phyloP scores from a whole-genome alignment of 2,888 invertebrate species.

The Arge pagana region DNA sequence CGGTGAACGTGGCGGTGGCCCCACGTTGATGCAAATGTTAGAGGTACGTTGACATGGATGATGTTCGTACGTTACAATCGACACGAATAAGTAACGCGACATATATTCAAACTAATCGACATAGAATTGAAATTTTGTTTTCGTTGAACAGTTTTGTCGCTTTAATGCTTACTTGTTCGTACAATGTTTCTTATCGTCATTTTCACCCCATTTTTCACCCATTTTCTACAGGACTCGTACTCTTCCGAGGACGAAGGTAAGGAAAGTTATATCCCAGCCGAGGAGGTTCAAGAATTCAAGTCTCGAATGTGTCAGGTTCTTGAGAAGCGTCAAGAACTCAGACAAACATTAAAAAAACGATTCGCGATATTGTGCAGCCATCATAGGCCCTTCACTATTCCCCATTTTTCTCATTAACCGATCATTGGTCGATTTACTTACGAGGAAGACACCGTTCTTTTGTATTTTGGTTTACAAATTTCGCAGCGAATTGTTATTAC shows the following conservation, averaged over 20 bases:
- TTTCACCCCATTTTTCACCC: too few relatives aligned
- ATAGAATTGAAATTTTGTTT: conserved; percentile 7
- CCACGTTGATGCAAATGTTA: conserved; percentile 78
- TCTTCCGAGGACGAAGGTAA: conserved; percentile 75
- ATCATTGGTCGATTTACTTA: conserved; percentile 38
- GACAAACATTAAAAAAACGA: conserved; percentile 80
- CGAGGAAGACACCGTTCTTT: background rate
- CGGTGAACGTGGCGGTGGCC: conserved; percentile 60
- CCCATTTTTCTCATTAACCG: conserved; percentile 45
- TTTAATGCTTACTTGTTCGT: too few relatives aligned
- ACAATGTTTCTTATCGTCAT: too few relatives aligned
- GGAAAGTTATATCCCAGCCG: conserved; percentile 80
- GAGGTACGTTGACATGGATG: conserved; percentile 66
- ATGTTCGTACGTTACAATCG: too few relatives aligned
- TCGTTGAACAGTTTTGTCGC: conserved; percentile 4
- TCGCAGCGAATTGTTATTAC: too few relatives aligned
- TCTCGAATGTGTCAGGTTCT: conserved; percentile 77
- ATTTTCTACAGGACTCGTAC: conserved; percentile 71
- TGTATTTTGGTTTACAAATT: too few relatives aligned
- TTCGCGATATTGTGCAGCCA: conserved; percentile 77
- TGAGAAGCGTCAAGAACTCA: conserved; percentile 79
- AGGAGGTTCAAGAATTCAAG: conserved; percentile 87
- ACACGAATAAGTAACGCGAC: too few relatives aligned
- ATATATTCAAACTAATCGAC: too few relatives aligned
- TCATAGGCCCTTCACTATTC: conserved; percentile 50